These are phyloP conservation scores for Kryptolebias marmoratus DNA, from an alignment of 2,113 vertebrate genomes.

Conservation along the genomic window DNA sequence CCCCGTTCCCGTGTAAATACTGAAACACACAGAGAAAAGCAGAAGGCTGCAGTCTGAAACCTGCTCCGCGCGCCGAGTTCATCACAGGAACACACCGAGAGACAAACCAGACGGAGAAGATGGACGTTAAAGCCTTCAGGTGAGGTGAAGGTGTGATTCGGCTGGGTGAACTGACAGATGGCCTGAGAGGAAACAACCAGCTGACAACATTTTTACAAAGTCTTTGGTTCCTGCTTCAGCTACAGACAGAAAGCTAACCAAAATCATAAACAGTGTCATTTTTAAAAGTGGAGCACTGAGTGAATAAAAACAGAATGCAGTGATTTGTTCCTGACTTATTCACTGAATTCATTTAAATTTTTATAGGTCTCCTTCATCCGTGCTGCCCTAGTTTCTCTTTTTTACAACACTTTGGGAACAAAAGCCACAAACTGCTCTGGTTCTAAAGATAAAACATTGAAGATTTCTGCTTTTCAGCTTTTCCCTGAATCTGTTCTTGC, in stretches of 20 bases:
- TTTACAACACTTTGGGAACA: too few relatives aligned
- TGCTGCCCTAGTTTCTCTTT: too few relatives aligned
- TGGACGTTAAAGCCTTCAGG: background rate
- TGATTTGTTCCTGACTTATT: too few relatives aligned
- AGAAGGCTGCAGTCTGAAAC: background rate
- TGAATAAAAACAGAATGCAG: too few relatives aligned
- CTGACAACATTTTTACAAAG: background rate
- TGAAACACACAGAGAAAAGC: constrained; percentile 51
- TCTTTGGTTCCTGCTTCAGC: background rate
- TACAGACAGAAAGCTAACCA: background rate
- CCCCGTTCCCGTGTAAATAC: constrained; percentile 84
- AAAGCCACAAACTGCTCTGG: too few relatives aligned
- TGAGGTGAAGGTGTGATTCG: background rate
- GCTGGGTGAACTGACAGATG: constrained; percentile 36
- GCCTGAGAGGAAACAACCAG: background rate
- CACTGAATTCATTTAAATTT: too few relatives aligned
- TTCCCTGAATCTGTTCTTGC: too few relatives aligned
- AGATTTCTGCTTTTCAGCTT: too few relatives aligned
- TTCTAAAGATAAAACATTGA: too few relatives aligned
- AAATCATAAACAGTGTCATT: too few relatives aligned
- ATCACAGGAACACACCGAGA: background rate
- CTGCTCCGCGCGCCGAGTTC: background rate
- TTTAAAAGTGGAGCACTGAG: too few relatives aligned
- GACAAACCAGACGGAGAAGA: background rate
- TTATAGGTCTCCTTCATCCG: too few relatives aligned